Conservation (phyloP, 2,797 vertebrate genomes). For the Gallinago stenura region DNA sequence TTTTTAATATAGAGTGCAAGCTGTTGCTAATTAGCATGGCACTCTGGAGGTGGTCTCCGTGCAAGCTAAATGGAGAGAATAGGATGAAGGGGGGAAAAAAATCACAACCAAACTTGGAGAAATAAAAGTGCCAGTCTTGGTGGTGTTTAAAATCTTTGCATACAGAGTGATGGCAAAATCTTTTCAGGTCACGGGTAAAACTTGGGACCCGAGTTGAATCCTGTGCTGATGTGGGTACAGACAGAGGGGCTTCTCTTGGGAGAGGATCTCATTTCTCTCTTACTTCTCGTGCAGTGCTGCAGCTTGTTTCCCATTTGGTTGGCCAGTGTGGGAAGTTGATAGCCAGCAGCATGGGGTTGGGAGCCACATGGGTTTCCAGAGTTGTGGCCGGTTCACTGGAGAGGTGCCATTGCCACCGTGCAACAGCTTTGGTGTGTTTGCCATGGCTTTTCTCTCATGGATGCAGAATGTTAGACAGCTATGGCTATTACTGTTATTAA, state of each 20-base stretch:
- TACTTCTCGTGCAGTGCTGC: rapidly evolving
- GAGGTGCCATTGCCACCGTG: not conserved
- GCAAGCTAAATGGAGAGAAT: not conserved
- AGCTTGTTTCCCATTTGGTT: not conserved
- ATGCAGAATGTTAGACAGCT: not conserved
- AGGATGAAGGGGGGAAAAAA: not conserved
- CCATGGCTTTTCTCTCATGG: not conserved
- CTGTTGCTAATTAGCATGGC: slow-evolving; percentile 40
- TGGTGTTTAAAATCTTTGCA: not conserved
- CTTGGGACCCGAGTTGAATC: not conserved
- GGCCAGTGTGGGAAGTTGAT: not conserved
- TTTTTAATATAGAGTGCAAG: not conserved
- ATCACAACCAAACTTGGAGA: not conserved
- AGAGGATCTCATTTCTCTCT: rapidly evolving
- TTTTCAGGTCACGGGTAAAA: not conserved
- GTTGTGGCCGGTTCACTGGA: not conserved
- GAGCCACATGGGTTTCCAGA: rapidly evolving
- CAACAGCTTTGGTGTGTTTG: rapidly evolving
- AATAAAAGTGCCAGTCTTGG: not conserved
- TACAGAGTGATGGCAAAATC: not conserved
- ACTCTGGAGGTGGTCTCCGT: not conserved
- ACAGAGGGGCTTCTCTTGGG: not conserved
- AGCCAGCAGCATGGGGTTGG: not conserved
- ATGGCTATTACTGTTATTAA: not conserved
- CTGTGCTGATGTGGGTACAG: rapidly evolving